Evolutionary conservation across 92 coral and sea anemone species (phyloP).

Genomic region (Zoanthus sociatus): DNA sequence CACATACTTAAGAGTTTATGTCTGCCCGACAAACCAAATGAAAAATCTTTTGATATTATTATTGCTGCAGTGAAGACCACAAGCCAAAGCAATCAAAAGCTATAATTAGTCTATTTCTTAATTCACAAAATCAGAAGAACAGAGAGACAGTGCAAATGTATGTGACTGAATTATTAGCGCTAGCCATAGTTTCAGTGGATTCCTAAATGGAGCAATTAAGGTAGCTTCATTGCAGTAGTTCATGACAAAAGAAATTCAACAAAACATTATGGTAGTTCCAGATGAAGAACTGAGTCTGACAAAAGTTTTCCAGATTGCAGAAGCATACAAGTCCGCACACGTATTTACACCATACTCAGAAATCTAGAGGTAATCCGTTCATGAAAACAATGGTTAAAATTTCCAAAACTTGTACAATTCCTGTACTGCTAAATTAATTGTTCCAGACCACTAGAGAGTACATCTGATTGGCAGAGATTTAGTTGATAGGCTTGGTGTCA

Average conservation of each 20-base stretch:
- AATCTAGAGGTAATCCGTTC: slow-evolving; percentile 1
- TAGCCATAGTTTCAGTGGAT: background rate
- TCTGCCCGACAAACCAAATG: background rate
- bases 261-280: background rate
- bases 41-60: background rate
- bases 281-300: slow-evolving; percentile 15
- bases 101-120: background rate
- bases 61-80: slow-evolving; percentile 10
- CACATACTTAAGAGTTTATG: slow-evolving; percentile 7
- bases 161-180: slow-evolving; percentile 11
- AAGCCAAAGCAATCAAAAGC: background rate
- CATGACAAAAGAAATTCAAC: background rate
- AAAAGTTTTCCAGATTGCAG: slow-evolving; percentile 26
- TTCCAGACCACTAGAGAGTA: background rate
- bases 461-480: background rate
- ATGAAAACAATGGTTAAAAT: background rate
- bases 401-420: background rate
- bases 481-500: background rate
- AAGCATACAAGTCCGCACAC: background rate
- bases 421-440: background rate
- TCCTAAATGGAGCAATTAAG: slow-evolving; percentile 21
- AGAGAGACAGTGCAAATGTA: slow-evolving; percentile 10
- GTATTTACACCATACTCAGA: slow-evolving; percentile 2
- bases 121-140: background rate
- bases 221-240: slow-evolving; percentile 23